These are phyloP conservation scores for Cydia splendana DNA, from an alignment of 1,140 invertebrate genomes.

Conservation along the genomic window DNA sequence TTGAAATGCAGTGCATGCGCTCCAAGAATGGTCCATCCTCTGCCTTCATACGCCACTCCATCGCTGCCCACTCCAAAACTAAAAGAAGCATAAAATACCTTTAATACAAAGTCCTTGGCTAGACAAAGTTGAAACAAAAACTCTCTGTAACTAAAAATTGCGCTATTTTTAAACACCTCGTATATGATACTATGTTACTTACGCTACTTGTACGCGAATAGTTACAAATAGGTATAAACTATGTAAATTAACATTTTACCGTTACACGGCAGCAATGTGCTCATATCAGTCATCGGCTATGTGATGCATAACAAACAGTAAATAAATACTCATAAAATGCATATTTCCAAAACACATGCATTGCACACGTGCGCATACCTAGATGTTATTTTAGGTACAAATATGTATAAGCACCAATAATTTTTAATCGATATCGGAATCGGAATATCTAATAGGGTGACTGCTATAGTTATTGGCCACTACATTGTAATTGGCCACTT, in stretches of 20 bases:
- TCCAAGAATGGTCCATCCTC: conserved; percentile 85
- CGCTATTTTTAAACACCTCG: no score
- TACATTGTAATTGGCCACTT: no score
- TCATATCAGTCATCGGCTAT: background rate
- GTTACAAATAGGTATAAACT: background rate
- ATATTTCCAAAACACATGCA: background rate
- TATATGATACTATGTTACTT: no score
- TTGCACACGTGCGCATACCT: no score
- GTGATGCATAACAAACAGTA: background rate
- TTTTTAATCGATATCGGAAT: no score
- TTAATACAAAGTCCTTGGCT: background rate
- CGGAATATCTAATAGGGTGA: no score
- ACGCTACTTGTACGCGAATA: no score
- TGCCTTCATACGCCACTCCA: conserved; percentile 83
- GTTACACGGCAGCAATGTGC: background rate
- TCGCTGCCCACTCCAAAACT: conserved; percentile 80
- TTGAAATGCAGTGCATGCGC: conserved; percentile 86
- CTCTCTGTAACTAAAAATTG: no score
- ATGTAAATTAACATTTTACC: background rate
- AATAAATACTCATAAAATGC: background rate
- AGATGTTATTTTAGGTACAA: no score
- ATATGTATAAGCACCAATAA: no score
- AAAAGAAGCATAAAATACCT: conserved; percentile 23
- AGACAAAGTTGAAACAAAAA: no score
- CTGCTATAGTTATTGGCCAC: no score